phyloP scores from a whole-genome alignment of 2,113 vertebrate genomes.

The Lates calcarifer region DNA sequence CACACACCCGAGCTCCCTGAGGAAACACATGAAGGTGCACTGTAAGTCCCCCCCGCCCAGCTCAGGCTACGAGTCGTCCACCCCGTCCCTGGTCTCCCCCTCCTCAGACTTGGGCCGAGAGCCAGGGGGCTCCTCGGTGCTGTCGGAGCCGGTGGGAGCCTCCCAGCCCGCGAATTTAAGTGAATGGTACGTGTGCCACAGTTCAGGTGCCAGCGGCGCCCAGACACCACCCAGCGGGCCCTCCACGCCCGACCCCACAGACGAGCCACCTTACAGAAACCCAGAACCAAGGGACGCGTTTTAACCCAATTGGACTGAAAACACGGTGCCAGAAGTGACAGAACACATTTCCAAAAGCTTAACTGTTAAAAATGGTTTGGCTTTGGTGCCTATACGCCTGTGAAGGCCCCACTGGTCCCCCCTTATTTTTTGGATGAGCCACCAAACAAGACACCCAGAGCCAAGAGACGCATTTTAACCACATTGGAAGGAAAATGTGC shows the following conservation, averaged over 20 bases:
- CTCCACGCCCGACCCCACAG: constrained; percentile 83
- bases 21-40: constrained; percentile 99
- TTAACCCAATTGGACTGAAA: constrained; percentile 58
- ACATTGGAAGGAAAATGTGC: constrained; percentile 55
- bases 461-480: constrained; percentile 58
- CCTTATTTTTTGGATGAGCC: constrained; percentile 45
- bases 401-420: constrained; percentile 49
- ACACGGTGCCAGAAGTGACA: constrained; percentile 9
- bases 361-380: constrained; percentile 55
- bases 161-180: constrained; percentile 92
- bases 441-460: constrained; percentile 56
- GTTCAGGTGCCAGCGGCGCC: constrained; percentile 85
- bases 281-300: constrained; percentile 80
- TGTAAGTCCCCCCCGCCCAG: constrained; percentile 97
- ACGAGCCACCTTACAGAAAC: constrained; percentile 81
- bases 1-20: constrained; percentile 97
- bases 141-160: constrained; percentile 85
- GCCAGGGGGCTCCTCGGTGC: constrained; percentile 84
- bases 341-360: constrained; percentile 40
- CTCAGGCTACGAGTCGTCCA: constrained; percentile 95
- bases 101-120: constrained; percentile 94
- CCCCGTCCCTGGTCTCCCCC: constrained; percentile 92
- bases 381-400: constrained; percentile 58
- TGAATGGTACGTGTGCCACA: constrained; percentile 98
- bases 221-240: constrained; percentile 83